Conservation (phyloP, 2,888 invertebrate species). For the Lapara coniferarum region DNA sequence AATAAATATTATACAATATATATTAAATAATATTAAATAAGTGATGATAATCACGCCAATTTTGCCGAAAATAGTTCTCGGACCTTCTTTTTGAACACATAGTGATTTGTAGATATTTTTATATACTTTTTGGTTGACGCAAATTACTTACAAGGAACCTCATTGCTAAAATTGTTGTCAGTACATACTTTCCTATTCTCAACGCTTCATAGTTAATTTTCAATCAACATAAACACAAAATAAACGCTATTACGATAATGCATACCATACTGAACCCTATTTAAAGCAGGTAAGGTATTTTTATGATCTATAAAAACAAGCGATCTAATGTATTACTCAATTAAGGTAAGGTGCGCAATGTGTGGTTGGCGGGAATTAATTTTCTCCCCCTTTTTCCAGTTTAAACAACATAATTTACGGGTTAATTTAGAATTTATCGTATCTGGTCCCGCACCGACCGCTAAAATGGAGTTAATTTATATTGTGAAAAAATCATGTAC, state of each 20-base stretch:
- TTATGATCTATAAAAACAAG: conserved; percentile 38
- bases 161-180: no score
- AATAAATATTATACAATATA: no score
- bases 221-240: no score
- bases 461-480: conserved; percentile 48
- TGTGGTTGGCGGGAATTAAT: conserved; percentile 60
- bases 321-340: conserved; percentile 58
- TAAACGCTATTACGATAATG: not conserved
- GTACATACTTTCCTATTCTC: no score
- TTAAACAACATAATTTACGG: conserved; percentile 66
- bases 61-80: no score
- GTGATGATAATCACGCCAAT: no score
- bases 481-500: conserved; percentile 32
- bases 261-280: not conserved
- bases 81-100: no score
- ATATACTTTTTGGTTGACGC: no score
- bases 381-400: conserved; percentile 59
- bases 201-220: no score
- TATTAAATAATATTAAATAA: no score
- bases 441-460: conserved; percentile 44
- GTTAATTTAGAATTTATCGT: conserved; percentile 64
- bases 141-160: no score
- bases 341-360: conserved; percentile 53
- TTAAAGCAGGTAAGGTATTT: conserved; percentile 7
- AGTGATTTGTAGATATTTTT: no score